Percentiles rank a stretch among this genome's conserved stretches.
Conservation (phyloP, 2,113 vertebrate species). For the Otolemur garnettii region DNA sequence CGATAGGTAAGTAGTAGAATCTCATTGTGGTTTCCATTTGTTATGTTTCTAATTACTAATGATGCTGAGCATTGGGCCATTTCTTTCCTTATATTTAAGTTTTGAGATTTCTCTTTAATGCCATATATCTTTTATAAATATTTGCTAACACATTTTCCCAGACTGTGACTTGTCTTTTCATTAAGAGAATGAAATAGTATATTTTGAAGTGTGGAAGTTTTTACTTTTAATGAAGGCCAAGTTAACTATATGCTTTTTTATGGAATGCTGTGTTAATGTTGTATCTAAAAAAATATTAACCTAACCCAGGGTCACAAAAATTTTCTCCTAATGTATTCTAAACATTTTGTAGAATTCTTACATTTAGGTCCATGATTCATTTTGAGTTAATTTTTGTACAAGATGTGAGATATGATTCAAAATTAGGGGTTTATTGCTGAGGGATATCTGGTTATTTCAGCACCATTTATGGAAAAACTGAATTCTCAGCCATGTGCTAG, state of each 20-base stretch:
- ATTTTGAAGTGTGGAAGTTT: background rate
- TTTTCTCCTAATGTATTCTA: slow-evolving; percentile 1
- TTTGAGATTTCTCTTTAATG: background rate
- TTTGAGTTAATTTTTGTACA: too few species aligned
- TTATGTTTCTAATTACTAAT: background rate
- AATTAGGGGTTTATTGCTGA: too few species aligned
- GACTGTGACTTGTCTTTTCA: background rate
- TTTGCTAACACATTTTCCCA: background rate
- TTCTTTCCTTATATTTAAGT: background rate
- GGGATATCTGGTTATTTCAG: too few species aligned
- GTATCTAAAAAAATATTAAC: background rate
- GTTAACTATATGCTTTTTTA: background rate
- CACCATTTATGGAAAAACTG: too few species aligned
- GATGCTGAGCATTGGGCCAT: background rate
- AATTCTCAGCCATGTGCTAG: too few species aligned
- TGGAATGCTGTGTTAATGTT: background rate
- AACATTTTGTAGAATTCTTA: slow-evolving; percentile 17
- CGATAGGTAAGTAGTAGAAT: background rate
- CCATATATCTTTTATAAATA: background rate
- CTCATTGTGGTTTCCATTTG: background rate
- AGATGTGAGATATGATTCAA: too few species aligned
- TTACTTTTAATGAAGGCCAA: background rate
- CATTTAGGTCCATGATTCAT: too few species aligned
- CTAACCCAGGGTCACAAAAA: background rate
- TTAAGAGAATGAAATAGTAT: background rate